Evolutionary conservation across 2,113 vertebrate species (phyloP).

Genomic region (Oryctolagus cuniculus): DNA sequence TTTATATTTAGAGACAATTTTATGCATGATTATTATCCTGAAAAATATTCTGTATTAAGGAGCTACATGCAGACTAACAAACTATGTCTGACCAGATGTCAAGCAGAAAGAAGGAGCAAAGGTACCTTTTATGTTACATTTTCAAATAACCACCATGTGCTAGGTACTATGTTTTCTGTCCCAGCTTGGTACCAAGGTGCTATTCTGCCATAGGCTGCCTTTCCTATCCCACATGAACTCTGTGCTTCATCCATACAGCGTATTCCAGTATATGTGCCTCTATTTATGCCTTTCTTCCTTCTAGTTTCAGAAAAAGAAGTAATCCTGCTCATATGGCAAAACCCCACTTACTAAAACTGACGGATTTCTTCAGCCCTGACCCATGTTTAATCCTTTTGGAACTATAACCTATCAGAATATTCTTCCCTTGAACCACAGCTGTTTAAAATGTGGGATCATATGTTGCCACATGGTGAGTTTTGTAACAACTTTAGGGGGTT

Average conservation of each 20-base stretch:
- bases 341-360: neutral
- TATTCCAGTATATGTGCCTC: neutral
- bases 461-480: slow-evolving; percentile 18
- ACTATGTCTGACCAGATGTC: neutral
- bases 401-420: neutral
- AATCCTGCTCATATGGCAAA: neutral
- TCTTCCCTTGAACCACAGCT: slow-evolving; percentile 4
- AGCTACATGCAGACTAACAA: neutral
- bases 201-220: neutral
- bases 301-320: neutral
- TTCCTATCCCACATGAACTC: neutral
- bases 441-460: neutral
- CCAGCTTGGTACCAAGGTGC: neutral
- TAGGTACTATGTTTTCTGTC: neutral
- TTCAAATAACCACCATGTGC: neutral
- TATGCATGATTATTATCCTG: neutral
- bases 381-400: neutral
- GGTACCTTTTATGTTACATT: neutral
- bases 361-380: neutral
- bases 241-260: neutral
- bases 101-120: neutral
- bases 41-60: neutral
- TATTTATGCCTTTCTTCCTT: neutral
- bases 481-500: neutral
- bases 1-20: neutral